phyloP scores from a whole-genome alignment of 2,888 invertebrate species.

The Microctonus hyperodae region DNA sequence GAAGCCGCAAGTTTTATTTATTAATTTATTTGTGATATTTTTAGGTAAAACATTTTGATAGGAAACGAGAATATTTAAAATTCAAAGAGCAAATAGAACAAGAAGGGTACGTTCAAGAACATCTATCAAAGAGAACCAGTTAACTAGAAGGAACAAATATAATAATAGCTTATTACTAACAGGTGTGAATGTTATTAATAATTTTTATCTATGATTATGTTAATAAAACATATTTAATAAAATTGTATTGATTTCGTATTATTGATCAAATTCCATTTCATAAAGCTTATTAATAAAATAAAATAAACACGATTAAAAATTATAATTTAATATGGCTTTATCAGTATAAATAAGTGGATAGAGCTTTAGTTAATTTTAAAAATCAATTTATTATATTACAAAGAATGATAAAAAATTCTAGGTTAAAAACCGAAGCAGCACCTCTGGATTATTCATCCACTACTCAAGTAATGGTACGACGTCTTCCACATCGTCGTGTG shows the following conservation, averaged over 20 bases:
- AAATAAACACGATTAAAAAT: background rate
- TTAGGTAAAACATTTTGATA: conserved; percentile 88
- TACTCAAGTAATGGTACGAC: conserved; percentile 24
- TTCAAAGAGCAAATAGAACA: conserved; percentile 88
- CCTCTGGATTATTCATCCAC: conserved; percentile 22
- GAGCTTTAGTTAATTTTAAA: background rate
- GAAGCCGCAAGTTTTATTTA: too few species aligned
- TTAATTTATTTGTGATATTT: conserved; percentile 35
- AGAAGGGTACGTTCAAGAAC: conserved; percentile 83
- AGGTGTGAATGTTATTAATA: conserved; percentile 47
- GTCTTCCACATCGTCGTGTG: conserved; percentile 19
- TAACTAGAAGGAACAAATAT: conserved; percentile 50
- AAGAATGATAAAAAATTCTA: conserved; percentile 22
- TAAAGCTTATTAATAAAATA: conserved; percentile 1
- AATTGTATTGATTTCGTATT: conserved; percentile 26
- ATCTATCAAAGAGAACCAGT: conserved; percentile 58
- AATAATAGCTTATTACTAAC: conserved; percentile 59
- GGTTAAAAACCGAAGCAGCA: conserved; percentile 23
- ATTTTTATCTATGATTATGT: conserved; percentile 48
- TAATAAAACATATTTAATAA: conserved; percentile 45
- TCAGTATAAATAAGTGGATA: background rate
- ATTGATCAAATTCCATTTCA: conserved; percentile 3
- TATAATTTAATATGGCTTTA: background rate
- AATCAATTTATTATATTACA: background rate
- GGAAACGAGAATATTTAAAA: conserved; percentile 85